Conservation (phyloP, 2,888 invertebrate species). For the Branchipolynoe longqiensis region DNA sequence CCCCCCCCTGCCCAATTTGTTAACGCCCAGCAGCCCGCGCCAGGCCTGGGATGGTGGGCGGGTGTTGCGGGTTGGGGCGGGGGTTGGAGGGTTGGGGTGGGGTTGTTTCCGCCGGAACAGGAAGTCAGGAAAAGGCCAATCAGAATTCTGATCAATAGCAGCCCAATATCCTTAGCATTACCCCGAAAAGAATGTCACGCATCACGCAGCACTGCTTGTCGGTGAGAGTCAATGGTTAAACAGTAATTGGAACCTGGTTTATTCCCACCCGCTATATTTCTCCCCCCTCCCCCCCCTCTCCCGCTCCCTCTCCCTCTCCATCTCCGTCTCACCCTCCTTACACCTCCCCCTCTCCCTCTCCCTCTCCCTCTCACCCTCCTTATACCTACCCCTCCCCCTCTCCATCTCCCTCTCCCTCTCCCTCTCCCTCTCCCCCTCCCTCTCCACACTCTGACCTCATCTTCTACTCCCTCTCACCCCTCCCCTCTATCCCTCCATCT, state of each 20-base stretch:
- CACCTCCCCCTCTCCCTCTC: neutral
- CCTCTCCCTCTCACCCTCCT: neutral
- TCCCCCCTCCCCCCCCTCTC: neutral
- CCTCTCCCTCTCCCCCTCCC: neutral
- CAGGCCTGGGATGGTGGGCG: no score
- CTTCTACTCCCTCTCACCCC: neutral
- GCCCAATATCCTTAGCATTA: slow-evolving; percentile 13
- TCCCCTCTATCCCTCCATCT: neutral
- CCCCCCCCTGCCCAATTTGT: no score
- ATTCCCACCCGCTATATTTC: neutral
- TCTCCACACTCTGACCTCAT: neutral
- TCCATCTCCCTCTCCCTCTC: neutral
- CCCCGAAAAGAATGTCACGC: neutral
- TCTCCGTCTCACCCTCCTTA: slow-evolving; percentile 13
- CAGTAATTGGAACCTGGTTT: neutral
- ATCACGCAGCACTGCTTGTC: neutral
- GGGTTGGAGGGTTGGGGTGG: no score
- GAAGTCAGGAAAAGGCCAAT: slow-evolving; percentile 37
- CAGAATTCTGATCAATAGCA: slow-evolving; percentile 39
- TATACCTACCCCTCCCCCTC: neutral
- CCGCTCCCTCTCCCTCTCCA: neutral
- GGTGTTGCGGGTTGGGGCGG: no score
- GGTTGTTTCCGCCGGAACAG: slow-evolving; percentile 16
- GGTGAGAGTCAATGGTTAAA: neutral
- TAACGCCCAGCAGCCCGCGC: no score